Evolutionary conservation across 2,888 invertebrate genomes (phyloP).

Genomic region (Megaustenia siamemsis): DNA sequence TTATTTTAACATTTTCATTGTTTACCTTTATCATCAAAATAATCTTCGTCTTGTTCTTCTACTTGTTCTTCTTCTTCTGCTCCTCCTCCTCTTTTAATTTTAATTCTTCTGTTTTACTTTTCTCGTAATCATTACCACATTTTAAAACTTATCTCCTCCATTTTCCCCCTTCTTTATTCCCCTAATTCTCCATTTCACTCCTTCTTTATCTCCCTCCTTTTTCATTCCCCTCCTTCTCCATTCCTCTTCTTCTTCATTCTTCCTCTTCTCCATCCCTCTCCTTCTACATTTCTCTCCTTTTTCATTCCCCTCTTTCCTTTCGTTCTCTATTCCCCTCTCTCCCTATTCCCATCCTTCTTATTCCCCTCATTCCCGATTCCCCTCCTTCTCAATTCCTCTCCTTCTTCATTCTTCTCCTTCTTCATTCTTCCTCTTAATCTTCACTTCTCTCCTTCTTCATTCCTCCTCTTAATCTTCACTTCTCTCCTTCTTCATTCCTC

Average conservation of each 20-base stretch:
- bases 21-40: neutral
- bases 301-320: too few relatives aligned
- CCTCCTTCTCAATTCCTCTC: too few relatives aligned
- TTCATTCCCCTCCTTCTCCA: too few relatives aligned
- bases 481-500: too few relatives aligned
- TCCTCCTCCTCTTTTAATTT: neutral
- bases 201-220: constrained; percentile 19
- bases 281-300: too few relatives aligned
- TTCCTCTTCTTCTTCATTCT: too few relatives aligned
- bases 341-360: neutral
- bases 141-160: constrained; percentile 3
- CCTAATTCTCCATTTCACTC: neutral
- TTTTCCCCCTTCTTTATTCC: constrained; percentile 3
- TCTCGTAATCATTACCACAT: neutral
- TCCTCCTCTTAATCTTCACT: too few relatives aligned
- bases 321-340: neutral
- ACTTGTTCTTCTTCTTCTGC: neutral
- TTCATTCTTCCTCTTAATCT: too few relatives aligned
- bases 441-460: too few relatives aligned
- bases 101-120: neutral
- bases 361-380: neutral
- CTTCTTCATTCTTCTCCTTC: too few relatives aligned
- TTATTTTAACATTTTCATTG: too few relatives aligned
- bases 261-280: too few relatives aligned
- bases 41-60: neutral